Evolutionary conservation across 2,113 vertebrate genomes (phyloP), one percentile per base, ranked within the genome.

Genomic region (Labrus mixtus): DNA sequence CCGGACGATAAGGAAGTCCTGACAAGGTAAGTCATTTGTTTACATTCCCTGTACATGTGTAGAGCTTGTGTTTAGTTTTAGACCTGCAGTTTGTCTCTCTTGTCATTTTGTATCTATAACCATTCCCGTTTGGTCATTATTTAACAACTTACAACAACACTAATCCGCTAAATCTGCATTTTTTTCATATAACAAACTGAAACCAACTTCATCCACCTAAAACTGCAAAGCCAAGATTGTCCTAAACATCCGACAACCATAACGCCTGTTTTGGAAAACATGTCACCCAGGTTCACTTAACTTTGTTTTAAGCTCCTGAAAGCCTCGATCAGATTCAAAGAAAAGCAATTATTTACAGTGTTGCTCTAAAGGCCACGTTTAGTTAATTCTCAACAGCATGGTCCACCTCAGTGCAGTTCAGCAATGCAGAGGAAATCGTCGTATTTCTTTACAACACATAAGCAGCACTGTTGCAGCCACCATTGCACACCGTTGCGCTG

Each of bases 1-100:
- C 95, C 96, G 61, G 94, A 98, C 29, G 94, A 98, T 85, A 96
- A 96, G 67, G 95, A 95, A 66, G 91, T 95, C 66, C 90, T 98
- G 70, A 94, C 93, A 68, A 95, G 94, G 98, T 99, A 95, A 96
- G 97, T 61, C 16, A 1, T 60, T 39, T n/a, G n/a, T 2, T n/a
- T 2, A 41, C 2, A 60, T 19, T 75, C 62, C 6, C 16, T n/a
- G 1, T 16, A 48, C 10, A 39, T 6, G 17, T n/a, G 0, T 16
- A 9, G 1, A 45, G 13, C 25, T 23, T 36, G 12, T 61, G 12
- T 39, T n/a, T 8, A 51, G 8, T 19, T 20, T 2, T n/a, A 3
- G 3, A 9, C 0, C 0, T 17, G n/a, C 3, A 41, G 8, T 33
- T 36, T 20, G 6, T 37, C 11, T 39, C 6, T 76, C 17, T 60